Evolutionary conservation across 1,140 invertebrate species (phyloP), one percentile per base, ranked within the genome.

Genomic region (Sitodiplosis mosellana): DNA sequence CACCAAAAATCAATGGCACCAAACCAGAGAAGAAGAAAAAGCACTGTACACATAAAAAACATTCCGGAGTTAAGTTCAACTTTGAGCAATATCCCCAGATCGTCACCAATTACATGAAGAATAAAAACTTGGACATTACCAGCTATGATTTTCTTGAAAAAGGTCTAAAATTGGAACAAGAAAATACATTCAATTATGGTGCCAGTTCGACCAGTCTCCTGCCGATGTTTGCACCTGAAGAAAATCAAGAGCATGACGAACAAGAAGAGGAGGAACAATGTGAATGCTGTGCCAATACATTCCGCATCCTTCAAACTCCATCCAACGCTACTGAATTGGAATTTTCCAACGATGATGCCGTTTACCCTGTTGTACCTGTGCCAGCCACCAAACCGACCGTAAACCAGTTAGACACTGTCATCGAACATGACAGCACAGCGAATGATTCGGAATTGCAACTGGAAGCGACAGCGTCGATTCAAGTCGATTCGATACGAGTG

Each of bases 71-170:
- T 56, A 78, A 78, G 63, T 78, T 78, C 54, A 76, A 77, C 58
- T 75, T 78, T 52, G 74, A 77, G 60, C 75, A 77, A 59, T 77
- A 78, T 60, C 75, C 75, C 33, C 74, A 77, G 56, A 77, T 78
- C 55, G 73, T 75, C 48, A 76, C 72, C 54, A 78, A 77, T 62
- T 78, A 78, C 55, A 77, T 78, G 76, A 76, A 76, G 58, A 78
- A 74, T 59, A 78, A 78, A 61, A 78, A 78, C 56, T 66, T 78
- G 53, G 69, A 77, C 58, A 69, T 78, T 55, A 64, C 74, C 52
- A 72, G 77, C 58, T 71, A 76, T 49, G 70, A 74, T 53, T 69
- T 77, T 49, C 68, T 74, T 11, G 74, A 76, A 19, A 77, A 76
- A 52, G 56, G 55, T 40, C 53, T 53, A 48, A 62, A 64, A 46